These are phyloP conservation scores for Poecilia wingei DNA, from an alignment of 2,797 vertebrate genomes.

Conservation along the genomic window DNA sequence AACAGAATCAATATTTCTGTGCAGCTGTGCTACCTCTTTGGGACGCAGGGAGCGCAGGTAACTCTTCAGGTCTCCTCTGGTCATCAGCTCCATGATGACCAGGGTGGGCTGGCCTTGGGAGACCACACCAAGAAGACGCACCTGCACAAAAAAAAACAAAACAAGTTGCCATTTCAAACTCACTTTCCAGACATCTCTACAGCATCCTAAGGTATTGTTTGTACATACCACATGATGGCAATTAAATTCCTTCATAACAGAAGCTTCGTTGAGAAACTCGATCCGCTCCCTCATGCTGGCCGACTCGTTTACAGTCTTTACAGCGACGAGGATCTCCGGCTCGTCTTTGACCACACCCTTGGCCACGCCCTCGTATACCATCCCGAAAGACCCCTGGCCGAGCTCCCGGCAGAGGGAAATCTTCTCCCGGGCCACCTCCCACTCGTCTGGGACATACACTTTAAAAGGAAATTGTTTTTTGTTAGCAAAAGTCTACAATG, in stretches of 20 bases:
- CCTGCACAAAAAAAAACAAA: constrained; percentile 76
- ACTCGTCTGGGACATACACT: constrained; percentile 98
- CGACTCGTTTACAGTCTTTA: constrained; percentile 96
- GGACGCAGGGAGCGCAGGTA: constrained; percentile 93
- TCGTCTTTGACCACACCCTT: constrained; percentile 98
- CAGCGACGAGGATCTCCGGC: constrained; percentile 91
- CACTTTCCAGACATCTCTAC: neutral
- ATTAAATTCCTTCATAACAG: constrained; percentile 99
- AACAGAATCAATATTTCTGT: neutral
- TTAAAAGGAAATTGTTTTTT: neutral
- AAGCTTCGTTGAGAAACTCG: constrained; percentile 97
- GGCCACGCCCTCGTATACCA: constrained; percentile 96
- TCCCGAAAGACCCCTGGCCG: constrained; percentile 97
- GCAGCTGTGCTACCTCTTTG: constrained; percentile 75
- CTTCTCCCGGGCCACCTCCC: constrained; percentile 97
- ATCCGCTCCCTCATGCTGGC: constrained; percentile 98
- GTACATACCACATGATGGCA: constrained; percentile 95
- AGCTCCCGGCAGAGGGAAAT: constrained; percentile 93
- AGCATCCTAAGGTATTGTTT: neutral
- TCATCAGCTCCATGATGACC: constrained; percentile 99
- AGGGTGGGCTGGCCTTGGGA: constrained; percentile 97
- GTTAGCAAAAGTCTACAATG: neutral
- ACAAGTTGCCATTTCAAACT: neutral
- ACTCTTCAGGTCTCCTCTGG: constrained; percentile 95
- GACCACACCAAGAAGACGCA: constrained; percentile 95